Conservation (phyloP, 1,140 invertebrate genomes). For the Heliconius congener region DNA sequence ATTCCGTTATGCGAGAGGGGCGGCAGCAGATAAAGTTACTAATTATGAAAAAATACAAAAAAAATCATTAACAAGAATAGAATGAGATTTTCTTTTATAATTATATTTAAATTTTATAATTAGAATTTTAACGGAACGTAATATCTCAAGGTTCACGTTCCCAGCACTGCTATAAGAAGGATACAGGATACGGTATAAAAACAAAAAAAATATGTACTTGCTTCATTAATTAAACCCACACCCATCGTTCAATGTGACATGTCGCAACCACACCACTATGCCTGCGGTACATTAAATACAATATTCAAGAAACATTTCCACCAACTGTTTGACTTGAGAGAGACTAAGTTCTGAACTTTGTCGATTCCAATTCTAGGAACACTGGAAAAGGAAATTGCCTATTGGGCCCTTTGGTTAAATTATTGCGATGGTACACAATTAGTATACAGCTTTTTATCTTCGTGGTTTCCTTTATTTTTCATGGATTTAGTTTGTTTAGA, state of each 20-base stretch:
- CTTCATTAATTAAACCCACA: not conserved
- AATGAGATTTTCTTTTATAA: not conserved
- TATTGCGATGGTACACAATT: not conserved
- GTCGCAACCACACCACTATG: not conserved
- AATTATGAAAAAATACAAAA: not conserved
- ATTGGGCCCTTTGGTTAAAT: conserved; percentile 1
- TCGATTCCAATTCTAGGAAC: conserved; percentile 6
- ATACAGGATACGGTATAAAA: too few species aligned
- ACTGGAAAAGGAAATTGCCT: not conserved
- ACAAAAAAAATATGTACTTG: not conserved
- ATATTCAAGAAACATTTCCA: conserved; percentile 7
- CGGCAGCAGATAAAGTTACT: not conserved
- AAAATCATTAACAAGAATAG: not conserved
- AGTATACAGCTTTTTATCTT: not conserved
- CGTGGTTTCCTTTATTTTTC: not conserved
- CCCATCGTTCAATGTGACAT: not conserved
- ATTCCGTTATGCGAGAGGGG: not conserved
- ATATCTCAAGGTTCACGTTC: too few species aligned
- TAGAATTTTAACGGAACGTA: too few species aligned
- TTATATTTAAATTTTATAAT: not conserved
- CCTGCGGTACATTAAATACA: not conserved
- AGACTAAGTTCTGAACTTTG: conserved; percentile 8
- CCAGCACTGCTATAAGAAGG: not conserved
- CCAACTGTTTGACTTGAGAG: not conserved
- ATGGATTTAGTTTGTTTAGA: too few species aligned